A percentile compares a stretch with the other conserved stretches of the same genome.
These are phyloP conservation scores for Schizaphis graminum DNA, from an alignment of 2,888 invertebrate species.

Conservation along the genomic window DNA sequence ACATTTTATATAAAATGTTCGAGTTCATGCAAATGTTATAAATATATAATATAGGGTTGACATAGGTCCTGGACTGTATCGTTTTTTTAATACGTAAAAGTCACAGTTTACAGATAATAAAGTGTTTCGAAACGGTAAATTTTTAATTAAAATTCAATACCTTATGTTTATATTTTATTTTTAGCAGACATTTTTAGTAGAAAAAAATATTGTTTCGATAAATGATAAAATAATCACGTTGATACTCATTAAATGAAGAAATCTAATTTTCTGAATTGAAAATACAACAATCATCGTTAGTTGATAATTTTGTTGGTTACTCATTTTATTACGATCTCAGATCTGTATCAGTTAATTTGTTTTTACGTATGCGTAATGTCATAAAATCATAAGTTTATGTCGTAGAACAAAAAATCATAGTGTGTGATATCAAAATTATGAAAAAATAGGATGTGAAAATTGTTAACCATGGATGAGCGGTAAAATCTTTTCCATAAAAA, in stretches of 20 bases:
- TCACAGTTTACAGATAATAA: neutral
- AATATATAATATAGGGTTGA: neutral
- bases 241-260: no score
- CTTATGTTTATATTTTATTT: neutral
- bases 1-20: neutral
- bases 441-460: neutral
- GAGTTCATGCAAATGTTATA: neutral
- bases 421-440: neutral
- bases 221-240: no score
- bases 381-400: neutral
- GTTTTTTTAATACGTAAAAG: neutral
- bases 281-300: neutral
- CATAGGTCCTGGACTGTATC: neutral
- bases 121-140: neutral
- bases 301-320: neutral
- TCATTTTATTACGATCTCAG: neutral
- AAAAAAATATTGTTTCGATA: neutral
- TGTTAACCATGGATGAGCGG: neutral
- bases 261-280: no score
- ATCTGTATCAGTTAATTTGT: no score
- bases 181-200: neutral
- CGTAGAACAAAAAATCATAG: neutral
- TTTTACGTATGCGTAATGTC: no score
- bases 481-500: neutral
- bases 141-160: neutral